Evolutionary conservation across 2,113 vertebrate species (phyloP).

Genomic region (Petrocephalus microphthalmus): DNA sequence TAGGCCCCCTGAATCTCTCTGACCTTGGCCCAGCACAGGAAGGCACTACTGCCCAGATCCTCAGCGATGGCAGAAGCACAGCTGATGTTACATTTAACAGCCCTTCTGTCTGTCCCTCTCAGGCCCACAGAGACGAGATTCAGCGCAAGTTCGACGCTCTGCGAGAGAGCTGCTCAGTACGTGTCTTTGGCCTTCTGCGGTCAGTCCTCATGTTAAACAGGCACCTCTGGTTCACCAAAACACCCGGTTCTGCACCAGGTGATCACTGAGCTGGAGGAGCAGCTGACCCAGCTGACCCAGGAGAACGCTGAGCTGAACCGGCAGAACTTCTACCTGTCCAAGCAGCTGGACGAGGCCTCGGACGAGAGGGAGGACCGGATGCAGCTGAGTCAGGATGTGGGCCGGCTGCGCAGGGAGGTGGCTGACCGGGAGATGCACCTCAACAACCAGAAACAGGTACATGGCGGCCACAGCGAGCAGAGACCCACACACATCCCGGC

Average conservation of each 20-base stretch:
- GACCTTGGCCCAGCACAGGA: background rate
- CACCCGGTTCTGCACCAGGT: constrained; percentile 59
- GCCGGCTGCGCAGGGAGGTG: constrained; percentile 89
- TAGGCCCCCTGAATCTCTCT: background rate
- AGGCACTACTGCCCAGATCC: background rate
- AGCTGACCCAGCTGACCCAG: constrained; percentile 91
- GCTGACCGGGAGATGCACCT: constrained; percentile 95
- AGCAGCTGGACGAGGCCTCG: constrained; percentile 89
- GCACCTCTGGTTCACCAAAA: background rate
- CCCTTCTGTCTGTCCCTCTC: constrained; percentile 52
- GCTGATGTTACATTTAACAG: background rate
- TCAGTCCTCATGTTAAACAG: background rate
- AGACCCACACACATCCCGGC: background rate
- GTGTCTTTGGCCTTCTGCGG: constrained; percentile 45
- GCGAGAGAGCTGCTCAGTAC: constrained; percentile 98
- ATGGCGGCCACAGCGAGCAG: background rate
- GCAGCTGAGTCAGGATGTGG: constrained; percentile 86
- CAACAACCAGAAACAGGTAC: constrained; percentile 94
- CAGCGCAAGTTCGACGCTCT: constrained; percentile 98
- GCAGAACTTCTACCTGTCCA: constrained; percentile 96
- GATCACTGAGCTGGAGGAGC: constrained; percentile 95
- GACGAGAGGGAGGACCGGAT: constrained; percentile 83
- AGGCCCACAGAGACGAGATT: constrained; percentile 95
- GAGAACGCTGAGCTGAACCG: constrained; percentile 96
- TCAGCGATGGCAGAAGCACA: background rate